Evolutionary conservation across 2,797 vertebrate species (phyloP), one percentile per base, ranked within the genome.

Genomic region (Centroberyx gerrardi): DNA sequence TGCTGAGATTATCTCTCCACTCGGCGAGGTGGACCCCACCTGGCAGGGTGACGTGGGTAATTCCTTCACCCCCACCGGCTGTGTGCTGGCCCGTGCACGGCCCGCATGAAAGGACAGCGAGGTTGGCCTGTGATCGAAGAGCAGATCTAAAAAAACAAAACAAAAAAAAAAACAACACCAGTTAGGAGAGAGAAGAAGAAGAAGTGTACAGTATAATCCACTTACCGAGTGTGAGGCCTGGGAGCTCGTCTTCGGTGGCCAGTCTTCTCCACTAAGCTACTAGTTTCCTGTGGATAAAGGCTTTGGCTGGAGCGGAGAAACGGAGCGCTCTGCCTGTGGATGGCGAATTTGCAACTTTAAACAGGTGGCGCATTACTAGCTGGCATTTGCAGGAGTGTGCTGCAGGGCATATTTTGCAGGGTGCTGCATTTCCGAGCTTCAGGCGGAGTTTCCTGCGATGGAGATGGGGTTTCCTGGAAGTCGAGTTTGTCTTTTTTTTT

Each of bases 331-430:
- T 38, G 74, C 60, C 58, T 0, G 49, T 4, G 29, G 72, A 78
- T 80, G 85, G 76, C 2, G 40, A 74, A 78, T 80, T 53, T 68
- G 42, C 61, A 61, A 87, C 81, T 79, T 76, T 77, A 80, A 88
- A 83, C 84, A 89, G 87, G 90, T 78, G 85, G 70, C 68, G 66
- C 70, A 69, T 82, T 76, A 79, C 63, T 55, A 22, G 75, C 82
- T 85, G 86, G 85, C 83, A 59, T 84, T 72, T 53, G 55, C 72
- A 75, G 74, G 77, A 71, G 69, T 53, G 65, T 6, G 72, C 87
- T 73, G 82, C 78, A 48, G 87, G 86, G 85, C 77, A 67, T 73
- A 71, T 78, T 80, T 84, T 55, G 27, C 67, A 55, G 68, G 71
- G 58, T 71, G 72, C 62, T 48, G 65, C 62, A 63, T 81, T 66